Evolutionary conservation across 2,888 invertebrate genomes (phyloP), one percentile per base, ranked within the genome.

Genomic region (Ganaspis brasiliensis): DNA sequence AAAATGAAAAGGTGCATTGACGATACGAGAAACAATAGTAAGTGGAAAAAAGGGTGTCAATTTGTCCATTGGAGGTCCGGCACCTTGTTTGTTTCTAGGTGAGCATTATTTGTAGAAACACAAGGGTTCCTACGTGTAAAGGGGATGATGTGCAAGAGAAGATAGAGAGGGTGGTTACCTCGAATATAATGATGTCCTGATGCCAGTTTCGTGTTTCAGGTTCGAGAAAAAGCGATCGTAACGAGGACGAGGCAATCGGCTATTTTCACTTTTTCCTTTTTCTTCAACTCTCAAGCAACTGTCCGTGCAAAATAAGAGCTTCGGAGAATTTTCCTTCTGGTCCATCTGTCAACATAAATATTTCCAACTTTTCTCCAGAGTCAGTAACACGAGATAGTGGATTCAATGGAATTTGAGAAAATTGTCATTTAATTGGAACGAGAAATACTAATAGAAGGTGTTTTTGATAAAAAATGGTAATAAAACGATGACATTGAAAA

Each of bases 121-220:
- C 84, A 87, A 89, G 89, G 86, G 85, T 78, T 82, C 70, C 82
- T 81, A 82, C 76, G 82, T 76, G 80, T 70, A 79, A 80, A 79
- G 76, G 31, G n/a, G n/a, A n/a, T n/a, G n/a, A n/a, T 31, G 31
- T 31, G 31, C 31, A 72, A 77, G 74, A 76, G 72, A 71, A 70
- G 75, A 75, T 80, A 77, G 78, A 78, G 77, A 80, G 81, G 78
- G 79, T 79, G 82, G 81, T 86, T 85, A 86, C 81, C 59, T 78
- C 82, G 82, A 82, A 84, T 85, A 86, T 90, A 90, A 90, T 87
- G 88, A 90, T 85, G 86, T 87, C 82, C 87, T 84, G 89, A 88
- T 88, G 86, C 86, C 82, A 84, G 88, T 85, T 89, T 90, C 90
- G 89, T 88, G 87, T 91, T 90, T 90, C 89, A 88, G 76, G 81